These are phyloP conservation scores for Ctenopoma kingsleyae DNA, from an alignment of 2,797 vertebrate species.

Conservation along the genomic window DNA sequence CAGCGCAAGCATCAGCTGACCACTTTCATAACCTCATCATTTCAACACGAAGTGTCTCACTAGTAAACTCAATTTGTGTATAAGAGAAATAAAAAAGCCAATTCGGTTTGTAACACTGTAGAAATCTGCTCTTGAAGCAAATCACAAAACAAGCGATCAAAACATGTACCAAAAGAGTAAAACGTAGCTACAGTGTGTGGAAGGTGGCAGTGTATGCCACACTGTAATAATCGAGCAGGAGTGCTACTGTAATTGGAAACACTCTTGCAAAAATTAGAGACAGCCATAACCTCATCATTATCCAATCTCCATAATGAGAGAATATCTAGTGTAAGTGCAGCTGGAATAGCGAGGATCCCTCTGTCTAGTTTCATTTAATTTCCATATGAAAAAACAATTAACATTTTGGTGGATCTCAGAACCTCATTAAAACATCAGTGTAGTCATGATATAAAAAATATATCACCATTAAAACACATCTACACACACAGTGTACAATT, in stretches of 20 bases:
- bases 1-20: slow-evolving; percentile 12
- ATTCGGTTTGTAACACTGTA: not conserved
- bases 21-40: slow-evolving; percentile 27
- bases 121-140: not conserved
- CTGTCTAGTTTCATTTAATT: slow-evolving; percentile 30
- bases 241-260: slow-evolving; percentile 37
- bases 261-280: slow-evolving; percentile 38
- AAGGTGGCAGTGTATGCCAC: not conserved
- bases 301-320: slow-evolving; percentile 65
- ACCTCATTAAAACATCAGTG: slow-evolving; percentile 33
- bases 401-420: slow-evolving; percentile 50
- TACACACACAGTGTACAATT: not conserved
- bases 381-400: slow-evolving; percentile 50
- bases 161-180: not conserved
- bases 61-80: slow-evolving; percentile 5
- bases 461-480: not conserved
- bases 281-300: slow-evolving; percentile 53
- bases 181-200: not conserved
- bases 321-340: slow-evolving; percentile 47
- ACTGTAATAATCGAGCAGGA: slow-evolving; percentile 13
- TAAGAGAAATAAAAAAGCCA: not conserved
- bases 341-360: slow-evolving; percentile 34
- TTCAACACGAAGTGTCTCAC: slow-evolving; percentile 29
- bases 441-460: slow-evolving; percentile 3
- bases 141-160: slow-evolving; percentile 4